Evolutionary conservation across 2,113 vertebrate genomes (phyloP).

Genomic region (Apus apus): DNA sequence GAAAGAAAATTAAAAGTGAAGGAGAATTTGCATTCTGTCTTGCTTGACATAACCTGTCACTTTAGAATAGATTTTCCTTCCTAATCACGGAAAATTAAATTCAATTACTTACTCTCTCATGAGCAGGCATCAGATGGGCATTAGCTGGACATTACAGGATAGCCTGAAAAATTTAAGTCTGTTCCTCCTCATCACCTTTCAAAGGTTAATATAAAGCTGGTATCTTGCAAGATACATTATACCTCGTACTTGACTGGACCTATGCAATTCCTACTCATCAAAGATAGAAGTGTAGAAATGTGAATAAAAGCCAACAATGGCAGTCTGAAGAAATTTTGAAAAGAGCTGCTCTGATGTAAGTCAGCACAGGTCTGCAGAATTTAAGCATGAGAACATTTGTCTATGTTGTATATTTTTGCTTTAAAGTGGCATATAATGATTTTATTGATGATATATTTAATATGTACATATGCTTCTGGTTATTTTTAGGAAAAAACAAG

Average conservation of each 20-base stretch:
- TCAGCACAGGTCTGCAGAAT: not conserved
- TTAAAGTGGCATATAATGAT: not conserved
- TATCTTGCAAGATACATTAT: not conserved
- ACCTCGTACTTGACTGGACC: not conserved
- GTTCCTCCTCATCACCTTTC: not conserved
- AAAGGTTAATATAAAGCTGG: not conserved
- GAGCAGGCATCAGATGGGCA: not conserved
- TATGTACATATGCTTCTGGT: fast-evolving
- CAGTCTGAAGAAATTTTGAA: not conserved
- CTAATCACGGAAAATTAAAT: not conserved
- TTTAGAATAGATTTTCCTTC: constrained; percentile 1
- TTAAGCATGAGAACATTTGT: not conserved
- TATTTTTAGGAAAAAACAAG: not conserved
- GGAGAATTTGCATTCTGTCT: not conserved
- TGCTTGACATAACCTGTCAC: not conserved
- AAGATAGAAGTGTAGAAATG: not conserved
- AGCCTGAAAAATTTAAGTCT: not conserved
- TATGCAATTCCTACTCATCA: not conserved
- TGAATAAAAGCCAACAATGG: not conserved
- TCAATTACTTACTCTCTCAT: not conserved
- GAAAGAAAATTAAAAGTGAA: not conserved
- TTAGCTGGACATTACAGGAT: not conserved
- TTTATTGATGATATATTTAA: not conserved
- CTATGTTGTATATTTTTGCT: not conserved
- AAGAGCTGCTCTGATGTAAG: not conserved